phyloP scores from a whole-genome alignment of 2,113 vertebrate genomes.

The Nycticebus coucang region DNA sequence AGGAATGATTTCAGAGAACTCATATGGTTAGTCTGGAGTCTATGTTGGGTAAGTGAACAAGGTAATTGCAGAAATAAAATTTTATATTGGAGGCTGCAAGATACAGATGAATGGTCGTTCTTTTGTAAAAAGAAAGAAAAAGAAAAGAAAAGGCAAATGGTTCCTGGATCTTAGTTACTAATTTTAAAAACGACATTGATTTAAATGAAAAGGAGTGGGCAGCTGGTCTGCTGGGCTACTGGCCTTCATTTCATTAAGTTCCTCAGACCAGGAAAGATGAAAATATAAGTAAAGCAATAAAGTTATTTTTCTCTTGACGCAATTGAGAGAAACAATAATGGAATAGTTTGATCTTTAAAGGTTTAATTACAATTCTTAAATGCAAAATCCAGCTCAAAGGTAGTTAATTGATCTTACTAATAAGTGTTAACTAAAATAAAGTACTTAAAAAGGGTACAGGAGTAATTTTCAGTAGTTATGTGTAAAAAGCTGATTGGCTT shows the following conservation, averaged over 20 bases:
- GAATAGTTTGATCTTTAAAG: constrained; percentile 23
- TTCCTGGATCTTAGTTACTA: constrained; percentile 9
- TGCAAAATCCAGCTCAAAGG: neutral
- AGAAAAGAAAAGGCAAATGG: neutral
- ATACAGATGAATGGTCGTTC: neutral
- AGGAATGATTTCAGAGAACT: neutral
- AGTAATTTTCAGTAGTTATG: neutral
- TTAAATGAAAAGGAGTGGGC: constrained; percentile 37
- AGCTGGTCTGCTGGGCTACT: neutral
- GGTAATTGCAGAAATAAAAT: neutral
- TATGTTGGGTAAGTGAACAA: neutral
- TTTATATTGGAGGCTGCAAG: neutral
- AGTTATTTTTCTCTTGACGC: neutral
- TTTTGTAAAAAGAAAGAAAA: neutral
- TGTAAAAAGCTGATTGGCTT: neutral
- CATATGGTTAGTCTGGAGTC: neutral
- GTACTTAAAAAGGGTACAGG: neutral
- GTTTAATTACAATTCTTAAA: constrained; percentile 36
- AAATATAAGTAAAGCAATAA: constrained; percentile 12
- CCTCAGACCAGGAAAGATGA: neutral
- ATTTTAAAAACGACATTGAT: constrained; percentile 31
- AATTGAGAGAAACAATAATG: constrained; percentile 15
- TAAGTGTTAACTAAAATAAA: constrained; percentile 28
- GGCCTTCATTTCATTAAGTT: constrained; percentile 46
- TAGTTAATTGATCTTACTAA: neutral